These are phyloP conservation scores for Rhabdomys pumilio DNA, from an alignment of 2,797 vertebrate genomes.

Conservation along the genomic window DNA sequence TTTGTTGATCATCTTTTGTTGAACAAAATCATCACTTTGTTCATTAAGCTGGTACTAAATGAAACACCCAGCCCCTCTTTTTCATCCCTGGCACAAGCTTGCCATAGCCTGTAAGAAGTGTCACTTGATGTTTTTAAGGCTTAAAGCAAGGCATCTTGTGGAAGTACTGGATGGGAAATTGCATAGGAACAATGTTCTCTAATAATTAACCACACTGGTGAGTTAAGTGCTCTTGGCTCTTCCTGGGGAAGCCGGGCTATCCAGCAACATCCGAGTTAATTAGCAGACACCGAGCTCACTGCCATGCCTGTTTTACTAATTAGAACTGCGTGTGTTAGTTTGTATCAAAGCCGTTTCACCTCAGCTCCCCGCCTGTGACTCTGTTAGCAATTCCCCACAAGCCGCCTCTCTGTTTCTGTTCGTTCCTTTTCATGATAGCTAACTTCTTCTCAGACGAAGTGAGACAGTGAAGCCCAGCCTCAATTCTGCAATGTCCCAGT, in stretches of 20 bases:
- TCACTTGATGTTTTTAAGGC: neutral
- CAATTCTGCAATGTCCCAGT: neutral
- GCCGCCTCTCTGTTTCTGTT: neutral
- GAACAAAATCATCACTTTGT: neutral
- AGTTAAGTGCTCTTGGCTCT: slow-evolving; percentile 79
- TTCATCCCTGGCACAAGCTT: neutral
- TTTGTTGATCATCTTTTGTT: no score
- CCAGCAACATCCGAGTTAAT: slow-evolving; percentile 85
- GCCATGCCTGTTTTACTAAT: slow-evolving; percentile 81
- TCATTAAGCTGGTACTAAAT: neutral
- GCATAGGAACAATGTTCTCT: slow-evolving; percentile 59
- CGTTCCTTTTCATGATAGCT: neutral
- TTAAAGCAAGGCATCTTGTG: slow-evolving; percentile 29
- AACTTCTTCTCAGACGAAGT: slow-evolving; percentile 26
- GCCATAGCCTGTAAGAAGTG: neutral
- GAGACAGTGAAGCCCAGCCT: neutral
- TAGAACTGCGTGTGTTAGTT: slow-evolving; percentile 62
- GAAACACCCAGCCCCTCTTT: neutral
- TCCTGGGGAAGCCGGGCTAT: slow-evolving; percentile 74
- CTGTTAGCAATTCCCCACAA: neutral
- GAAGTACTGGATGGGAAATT: slow-evolving; percentile 56
- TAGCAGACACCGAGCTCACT: slow-evolving; percentile 73
- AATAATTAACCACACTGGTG: slow-evolving; percentile 75
- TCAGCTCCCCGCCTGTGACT: slow-evolving; percentile 59
- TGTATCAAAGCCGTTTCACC: slow-evolving; percentile 75